Base-by-base conservation (phyloP, 2,888 invertebrate genomes). In the Cephus spinipes region DNA sequence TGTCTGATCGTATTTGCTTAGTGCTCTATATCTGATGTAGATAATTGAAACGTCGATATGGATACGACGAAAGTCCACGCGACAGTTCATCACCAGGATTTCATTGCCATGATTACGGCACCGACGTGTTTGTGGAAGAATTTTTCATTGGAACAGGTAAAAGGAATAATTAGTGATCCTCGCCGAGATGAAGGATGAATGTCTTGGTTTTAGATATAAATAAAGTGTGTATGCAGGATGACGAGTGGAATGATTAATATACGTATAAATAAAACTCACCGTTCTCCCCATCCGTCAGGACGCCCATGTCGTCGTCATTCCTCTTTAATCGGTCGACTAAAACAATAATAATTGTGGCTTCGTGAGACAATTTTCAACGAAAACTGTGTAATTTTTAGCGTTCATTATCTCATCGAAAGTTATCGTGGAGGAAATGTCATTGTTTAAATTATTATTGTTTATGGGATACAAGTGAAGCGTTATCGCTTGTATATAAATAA, bases 261-360 rank as follows among this genome's bases (percentile, higher is more conserved):
- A 55, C 12, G 15, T 40, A 32, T 55, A 68, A 77, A 36, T 40
- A 76, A 55, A 68, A 87, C 90, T 91, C 79, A 92, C 92, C 92
- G 82, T 90, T 91, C 85, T 92, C 92, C 68, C 90, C 90, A 77
- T 92, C 92, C 31, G 88, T 88, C 76, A 89, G 78, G 77, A 85
- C 85, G n/a, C 86, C 87, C 23, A 83, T 81, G 77, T 90, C 90
- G 55, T 91, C 91, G 73, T 89, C 90, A 68, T 88, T 87, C 81
- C 91, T 90, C 81, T 91, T 92, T 31, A 88, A 84, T 80, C 92
- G 90, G 69, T 92, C 92, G 33, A 89, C 92, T 92, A 83, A 68
- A 89, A 89, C 35, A 73, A 81, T 68, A 79, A 80, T 34, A 71
- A 55, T 55, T 23, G 23, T 23, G 55, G 23, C 23, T 23, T 55